Percentiles rank a stretch among this genome's conserved stretches.
phyloP scores from a whole-genome alignment of 2,797 vertebrate genomes.

The Eulemur coronatus region DNA sequence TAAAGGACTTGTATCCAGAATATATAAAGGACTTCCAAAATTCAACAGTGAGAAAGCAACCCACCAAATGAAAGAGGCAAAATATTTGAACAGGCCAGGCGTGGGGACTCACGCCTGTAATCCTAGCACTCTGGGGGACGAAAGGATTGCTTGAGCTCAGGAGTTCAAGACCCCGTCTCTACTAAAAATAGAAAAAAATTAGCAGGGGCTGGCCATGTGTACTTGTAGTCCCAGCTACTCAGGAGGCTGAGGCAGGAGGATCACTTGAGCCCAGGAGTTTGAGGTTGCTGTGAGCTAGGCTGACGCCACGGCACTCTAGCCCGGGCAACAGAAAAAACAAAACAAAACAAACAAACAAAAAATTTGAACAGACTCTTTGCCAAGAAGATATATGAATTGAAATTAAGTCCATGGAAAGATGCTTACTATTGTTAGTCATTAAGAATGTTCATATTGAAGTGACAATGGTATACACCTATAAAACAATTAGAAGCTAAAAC shows the following conservation, averaged over 20 bases:
- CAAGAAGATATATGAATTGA: background rate
- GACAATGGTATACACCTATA: background rate
- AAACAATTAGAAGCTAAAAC: background rate
- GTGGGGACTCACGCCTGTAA: too few relatives aligned
- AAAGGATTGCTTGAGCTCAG: too few relatives aligned
- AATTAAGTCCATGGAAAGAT: background rate
- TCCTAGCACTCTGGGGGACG: too few relatives aligned
- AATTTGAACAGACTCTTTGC: background rate
- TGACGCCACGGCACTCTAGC: too few relatives aligned
- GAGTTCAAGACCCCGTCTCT: too few relatives aligned
- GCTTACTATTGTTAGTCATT: background rate
- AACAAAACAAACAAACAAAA: background rate
- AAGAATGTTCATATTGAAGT: background rate
- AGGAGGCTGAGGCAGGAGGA: too few relatives aligned
- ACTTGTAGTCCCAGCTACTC: too few relatives aligned
- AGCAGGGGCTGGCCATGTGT: fast-evolving
- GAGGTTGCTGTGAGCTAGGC: too few relatives aligned
- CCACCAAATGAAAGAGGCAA: background rate
- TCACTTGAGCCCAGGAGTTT: too few relatives aligned
- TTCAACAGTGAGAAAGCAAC: background rate
- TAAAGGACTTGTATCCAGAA: background rate
- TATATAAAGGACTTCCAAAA: background rate
- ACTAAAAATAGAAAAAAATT: too few relatives aligned
- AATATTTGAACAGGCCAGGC: background rate
- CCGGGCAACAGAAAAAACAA: too few relatives aligned